Percentiles rank a stretch among this genome's conserved stretches.
Conservation (phyloP, 30 jellyfish, hydroid and myxozoan species). For the Rhopilema esculentum region DNA sequence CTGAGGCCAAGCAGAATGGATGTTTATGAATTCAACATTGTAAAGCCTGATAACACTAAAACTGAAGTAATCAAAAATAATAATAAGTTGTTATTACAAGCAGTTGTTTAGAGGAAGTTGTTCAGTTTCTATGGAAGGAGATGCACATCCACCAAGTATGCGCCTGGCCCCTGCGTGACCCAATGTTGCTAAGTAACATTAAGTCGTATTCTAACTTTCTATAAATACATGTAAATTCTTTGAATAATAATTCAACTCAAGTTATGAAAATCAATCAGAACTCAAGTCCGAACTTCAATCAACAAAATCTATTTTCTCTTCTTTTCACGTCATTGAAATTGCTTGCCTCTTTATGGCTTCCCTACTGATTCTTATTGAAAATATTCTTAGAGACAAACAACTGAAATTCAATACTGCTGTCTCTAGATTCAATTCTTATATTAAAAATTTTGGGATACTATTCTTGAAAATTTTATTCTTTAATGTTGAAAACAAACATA, state of each 20-base stretch:
- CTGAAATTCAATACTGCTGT: too few species aligned
- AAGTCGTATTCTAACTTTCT: neutral
- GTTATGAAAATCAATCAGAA: neutral
- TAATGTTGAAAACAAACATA: too few species aligned
- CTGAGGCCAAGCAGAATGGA: too few species aligned
- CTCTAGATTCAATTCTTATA: too few species aligned
- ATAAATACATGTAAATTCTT: neutral
- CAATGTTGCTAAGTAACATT: neutral
- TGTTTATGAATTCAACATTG: too few species aligned
- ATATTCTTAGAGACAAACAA: too few species aligned
- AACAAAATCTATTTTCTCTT: neutral
- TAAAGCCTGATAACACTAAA: too few species aligned
- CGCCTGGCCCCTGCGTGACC: neutral
- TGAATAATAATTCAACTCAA: too few species aligned
- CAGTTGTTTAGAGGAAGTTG: neutral
- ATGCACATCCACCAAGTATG: neutral
- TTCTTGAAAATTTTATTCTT: too few species aligned
- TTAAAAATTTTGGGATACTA: too few species aligned
- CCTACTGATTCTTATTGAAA: neutral
- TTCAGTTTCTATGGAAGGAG: neutral
- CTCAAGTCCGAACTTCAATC: neutral
- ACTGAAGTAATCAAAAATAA: neutral
- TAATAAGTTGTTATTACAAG: neutral
- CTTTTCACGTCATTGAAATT: neutral
- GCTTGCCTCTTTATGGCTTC: neutral